These are phyloP conservation scores for Microcebus lehilahytsara DNA, from an alignment of 2,113 vertebrate genomes.

Conservation along the genomic window DNA sequence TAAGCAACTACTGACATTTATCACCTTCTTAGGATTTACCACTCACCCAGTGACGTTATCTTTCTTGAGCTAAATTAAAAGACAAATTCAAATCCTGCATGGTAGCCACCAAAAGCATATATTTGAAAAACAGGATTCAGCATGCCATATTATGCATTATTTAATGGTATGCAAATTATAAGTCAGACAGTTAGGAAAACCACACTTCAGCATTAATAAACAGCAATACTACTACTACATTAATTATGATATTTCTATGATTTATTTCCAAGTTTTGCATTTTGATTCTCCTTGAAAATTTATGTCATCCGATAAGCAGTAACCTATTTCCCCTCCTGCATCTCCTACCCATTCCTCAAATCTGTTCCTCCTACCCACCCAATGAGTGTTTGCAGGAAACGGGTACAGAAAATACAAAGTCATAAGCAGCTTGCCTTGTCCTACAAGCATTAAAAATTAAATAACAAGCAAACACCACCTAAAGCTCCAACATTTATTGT, in stretches of 20 bases:
- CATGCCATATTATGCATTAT: slow-evolving; percentile 70
- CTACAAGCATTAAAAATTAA: slow-evolving; percentile 82
- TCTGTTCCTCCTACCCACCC: slow-evolving; percentile 25
- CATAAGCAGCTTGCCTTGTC: slow-evolving; percentile 66
- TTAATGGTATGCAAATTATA: slow-evolving; percentile 69
- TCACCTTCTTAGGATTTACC: slow-evolving; percentile 62
- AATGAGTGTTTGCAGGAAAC: slow-evolving; percentile 43
- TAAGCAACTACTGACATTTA: slow-evolving; percentile 59
- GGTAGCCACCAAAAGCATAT: slow-evolving; percentile 59
- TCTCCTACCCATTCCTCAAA: slow-evolving; percentile 32
- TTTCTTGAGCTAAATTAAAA: slow-evolving; percentile 74
- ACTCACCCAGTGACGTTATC: slow-evolving; percentile 33
- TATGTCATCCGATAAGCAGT: slow-evolving; percentile 23
- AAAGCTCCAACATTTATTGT: slow-evolving; percentile 90
- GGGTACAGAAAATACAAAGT: slow-evolving; percentile 63
- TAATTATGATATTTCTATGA: slow-evolving; percentile 32
- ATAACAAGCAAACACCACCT: slow-evolving; percentile 86
- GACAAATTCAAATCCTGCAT: slow-evolving; percentile 68
- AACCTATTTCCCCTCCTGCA: slow-evolving; percentile 42
- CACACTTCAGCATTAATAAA: slow-evolving; percentile 71
- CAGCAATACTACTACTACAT: slow-evolving; percentile 52
- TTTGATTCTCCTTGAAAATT: slow-evolving; percentile 62
- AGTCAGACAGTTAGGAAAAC: slow-evolving; percentile 71
- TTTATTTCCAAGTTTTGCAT: slow-evolving; percentile 69
- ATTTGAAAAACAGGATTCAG: slow-evolving; percentile 79